Evolutionary conservation across 2,888 invertebrate genomes (phyloP), one percentile per base, ranked within the genome.

Genomic region (Linyphia triangularis): DNA sequence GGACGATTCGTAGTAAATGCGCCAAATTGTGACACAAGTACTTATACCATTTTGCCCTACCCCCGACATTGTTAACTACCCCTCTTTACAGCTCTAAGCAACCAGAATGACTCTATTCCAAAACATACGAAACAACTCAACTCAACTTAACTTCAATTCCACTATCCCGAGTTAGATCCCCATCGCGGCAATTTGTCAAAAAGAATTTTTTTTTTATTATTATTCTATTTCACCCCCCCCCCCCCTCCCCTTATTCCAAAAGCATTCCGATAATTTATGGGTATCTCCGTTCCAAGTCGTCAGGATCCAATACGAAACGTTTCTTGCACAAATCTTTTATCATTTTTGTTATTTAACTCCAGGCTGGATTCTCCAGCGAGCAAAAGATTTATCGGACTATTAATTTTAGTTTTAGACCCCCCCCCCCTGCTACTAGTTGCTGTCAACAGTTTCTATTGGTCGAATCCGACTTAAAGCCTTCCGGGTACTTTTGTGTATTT

Each of bases 381-480:
- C 16, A 16, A 57, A 75, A 72, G 85, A 85, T 85, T 85, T 85
- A 85, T 85, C 78, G 78, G 43, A 70, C 85, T 85, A 85, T 85
- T 85, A 79, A 85, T 85, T 78, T 78, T 79, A 78, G 37, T 79
- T 85, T 85, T 72, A 78, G 59, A 13, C 33, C 85, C 51, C 51
- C 51, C 51, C 43, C 13, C 16, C 16, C 43, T 9, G 9, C 13
- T 51, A 51, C 51, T 51, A 51, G 51, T 51, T 51, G 51, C 51
- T 51, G 51, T 51, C 51, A 16, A 51, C 51, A n/a, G 13, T 13
- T 51, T 51, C n/a, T 51, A 13, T 51, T 16, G 13, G 51, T 5
- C 16, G n/a, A n/a, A n/a, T 51, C 5, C 5, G 7, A n/a, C 5
- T 5, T 16, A 51, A n/a, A n/a, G 51, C n/a, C n/a, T 51, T 13